Evolutionary conservation across 2,797 vertebrate species (phyloP), one percentile per base, ranked within the genome.

Genomic region (Tangara arthus): DNA sequence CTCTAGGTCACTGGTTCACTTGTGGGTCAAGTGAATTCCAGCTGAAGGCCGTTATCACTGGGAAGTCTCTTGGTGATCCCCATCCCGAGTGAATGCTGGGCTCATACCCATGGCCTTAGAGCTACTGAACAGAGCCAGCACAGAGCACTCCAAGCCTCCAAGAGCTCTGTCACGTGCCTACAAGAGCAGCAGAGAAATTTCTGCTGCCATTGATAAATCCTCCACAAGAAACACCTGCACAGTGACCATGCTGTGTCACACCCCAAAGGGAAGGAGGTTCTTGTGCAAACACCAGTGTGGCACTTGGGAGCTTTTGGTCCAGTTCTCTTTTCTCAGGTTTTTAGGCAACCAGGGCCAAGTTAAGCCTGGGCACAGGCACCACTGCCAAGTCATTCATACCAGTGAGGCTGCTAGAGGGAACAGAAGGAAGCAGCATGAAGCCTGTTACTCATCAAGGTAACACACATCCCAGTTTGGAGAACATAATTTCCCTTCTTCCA

Each of bases 1-100:
- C 82, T 72, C 70, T 35, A 66, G 93, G 95, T 88, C 94, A 76
- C 56, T 66, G 63, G 91, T 97, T 96, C 96, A 96, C 4, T 20
- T 20, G 63, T 42, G 80, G 89, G 94, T 81, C 79, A 92, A 93
- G 76, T 66, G 87, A 95, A 94, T 91, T 96, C 87, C 91, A 83
- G 7, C 32, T 27, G 55, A 91, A 87, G 42, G 9, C 47, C 3
- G 6, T 49, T 76, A 83, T 86, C 87, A 71, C 60, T 24, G n/a
- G 39, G 52, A 87, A 68, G 84, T 37, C 1, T 0, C 66, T 50
- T 55, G 55, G 82, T 34, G 61, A 85, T 44, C 46, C 10, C 71
- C 42, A 34, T 8, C 32, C 85, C 39, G 44, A 76, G 39, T 1
- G 44, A 57, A 86, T 52, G 63, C 63, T 55, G 55, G 37, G 70